phyloP scores from a whole-genome alignment of 2,113 vertebrate species.

The Isichthys henryi region DNA sequence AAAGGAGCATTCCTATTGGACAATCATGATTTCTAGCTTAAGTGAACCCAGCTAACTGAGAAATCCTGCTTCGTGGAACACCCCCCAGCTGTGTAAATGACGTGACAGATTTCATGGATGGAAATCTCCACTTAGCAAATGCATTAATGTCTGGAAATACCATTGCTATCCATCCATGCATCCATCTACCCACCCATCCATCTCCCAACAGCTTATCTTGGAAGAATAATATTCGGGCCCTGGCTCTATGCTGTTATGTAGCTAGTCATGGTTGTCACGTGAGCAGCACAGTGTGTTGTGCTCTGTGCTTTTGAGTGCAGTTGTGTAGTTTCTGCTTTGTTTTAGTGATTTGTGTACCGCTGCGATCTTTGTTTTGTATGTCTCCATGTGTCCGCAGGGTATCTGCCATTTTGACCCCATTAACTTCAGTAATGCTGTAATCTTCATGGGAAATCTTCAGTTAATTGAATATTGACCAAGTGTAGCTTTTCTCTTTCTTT shows the following conservation, averaged over 20 bases:
- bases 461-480: conserved; percentile 24
- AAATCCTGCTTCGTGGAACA: neutral
- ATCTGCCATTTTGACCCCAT: neutral
- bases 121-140: neutral
- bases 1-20: neutral
- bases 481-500: neutral
- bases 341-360: neutral
- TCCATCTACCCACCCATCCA: neutral
- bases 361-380: neutral
- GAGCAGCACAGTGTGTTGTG: neutral
- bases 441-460: conserved; percentile 12
- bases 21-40: neutral
- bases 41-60: neutral
- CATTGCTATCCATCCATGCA: neutral
- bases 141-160: neutral
- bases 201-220: neutral
- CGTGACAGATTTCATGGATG: neutral
- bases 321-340: neutral
- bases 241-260: neutral
- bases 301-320: neutral
- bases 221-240: neutral
- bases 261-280: neutral
- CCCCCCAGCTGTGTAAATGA: neutral
- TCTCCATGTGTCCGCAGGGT: neutral
- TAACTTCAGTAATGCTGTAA: conserved; percentile 1